Evolutionary conservation across 2,113 vertebrate species (phyloP).

Genomic region (Scopus umbretta): DNA sequence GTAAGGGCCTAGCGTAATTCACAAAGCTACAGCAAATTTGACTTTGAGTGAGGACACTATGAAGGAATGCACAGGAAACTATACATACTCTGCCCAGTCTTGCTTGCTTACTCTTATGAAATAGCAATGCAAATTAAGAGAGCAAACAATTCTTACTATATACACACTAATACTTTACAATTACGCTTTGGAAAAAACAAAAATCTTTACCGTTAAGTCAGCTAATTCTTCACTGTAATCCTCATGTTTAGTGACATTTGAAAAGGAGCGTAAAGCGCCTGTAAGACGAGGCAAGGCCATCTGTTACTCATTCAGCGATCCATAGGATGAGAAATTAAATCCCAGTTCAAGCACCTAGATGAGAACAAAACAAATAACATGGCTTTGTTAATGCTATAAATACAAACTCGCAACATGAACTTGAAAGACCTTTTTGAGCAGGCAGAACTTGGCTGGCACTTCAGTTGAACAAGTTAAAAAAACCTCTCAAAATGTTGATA

Average conservation of each 20-base stretch:
- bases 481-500: neutral
- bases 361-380: conserved; percentile 35
- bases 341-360: conserved; percentile 57
- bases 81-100: neutral
- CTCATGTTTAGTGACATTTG: conserved; percentile 91
- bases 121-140: neutral
- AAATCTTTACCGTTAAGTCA: conserved; percentile 84
- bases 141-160: neutral
- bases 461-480: neutral
- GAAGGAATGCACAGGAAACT: neutral
- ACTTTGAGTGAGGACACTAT: neutral
- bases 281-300: conserved; percentile 96
- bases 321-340: conserved; percentile 66
- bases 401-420: neutral
- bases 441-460: neutral
- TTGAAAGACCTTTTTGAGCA: neutral
- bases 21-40: neutral
- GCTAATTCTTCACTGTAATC: conserved; percentile 79
- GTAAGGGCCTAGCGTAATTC: neutral
- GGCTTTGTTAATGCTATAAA: neutral
- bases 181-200: neutral
- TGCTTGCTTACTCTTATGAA: neutral
- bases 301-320: conserved; percentile 69
- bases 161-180: neutral
- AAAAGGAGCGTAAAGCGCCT: conserved; percentile 92